phyloP scores from a whole-genome alignment of 1,140 invertebrate genomes.

The Pomphorhynchus laevis region DNA sequence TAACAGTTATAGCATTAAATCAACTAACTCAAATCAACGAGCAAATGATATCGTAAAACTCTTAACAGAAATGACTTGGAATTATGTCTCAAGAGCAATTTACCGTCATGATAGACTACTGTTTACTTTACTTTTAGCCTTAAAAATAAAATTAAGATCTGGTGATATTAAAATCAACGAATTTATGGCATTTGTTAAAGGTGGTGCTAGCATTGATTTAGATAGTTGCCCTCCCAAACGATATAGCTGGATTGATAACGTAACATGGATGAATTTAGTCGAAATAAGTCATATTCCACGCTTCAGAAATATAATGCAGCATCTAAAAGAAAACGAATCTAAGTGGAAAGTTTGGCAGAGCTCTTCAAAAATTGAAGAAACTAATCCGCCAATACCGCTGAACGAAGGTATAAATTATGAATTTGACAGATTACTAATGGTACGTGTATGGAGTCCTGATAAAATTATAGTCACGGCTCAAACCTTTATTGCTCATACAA shows the following conservation, averaged over 20 bases:
- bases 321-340: background rate
- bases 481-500: background rate
- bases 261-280: slow-evolving; percentile 46
- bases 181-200: slow-evolving; percentile 40
- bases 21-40: no score
- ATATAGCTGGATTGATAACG: slow-evolving; percentile 44
- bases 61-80: slow-evolving; percentile 56
- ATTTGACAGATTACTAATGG: background rate
- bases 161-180: slow-evolving; percentile 44
- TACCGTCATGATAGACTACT: slow-evolving; percentile 64
- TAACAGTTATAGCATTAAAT: no score
- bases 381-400: background rate
- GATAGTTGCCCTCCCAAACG: slow-evolving; percentile 40
- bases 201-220: slow-evolving; percentile 38
- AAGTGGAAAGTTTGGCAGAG: background rate
- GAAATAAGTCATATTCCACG: slow-evolving; percentile 35
- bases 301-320: slow-evolving; percentile 34
- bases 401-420: background rate
- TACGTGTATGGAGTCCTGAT: background rate
- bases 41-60: slow-evolving; percentile 53
- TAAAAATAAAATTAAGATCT: slow-evolving; percentile 59
- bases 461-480: background rate
- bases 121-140: slow-evolving; percentile 58
- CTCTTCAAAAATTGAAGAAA: background rate
- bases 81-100: slow-evolving; percentile 49